Evolutionary conservation across 2,888 invertebrate genomes (phyloP), one percentile per base, ranked within the genome.

Genomic region (Phania funesta): DNA sequence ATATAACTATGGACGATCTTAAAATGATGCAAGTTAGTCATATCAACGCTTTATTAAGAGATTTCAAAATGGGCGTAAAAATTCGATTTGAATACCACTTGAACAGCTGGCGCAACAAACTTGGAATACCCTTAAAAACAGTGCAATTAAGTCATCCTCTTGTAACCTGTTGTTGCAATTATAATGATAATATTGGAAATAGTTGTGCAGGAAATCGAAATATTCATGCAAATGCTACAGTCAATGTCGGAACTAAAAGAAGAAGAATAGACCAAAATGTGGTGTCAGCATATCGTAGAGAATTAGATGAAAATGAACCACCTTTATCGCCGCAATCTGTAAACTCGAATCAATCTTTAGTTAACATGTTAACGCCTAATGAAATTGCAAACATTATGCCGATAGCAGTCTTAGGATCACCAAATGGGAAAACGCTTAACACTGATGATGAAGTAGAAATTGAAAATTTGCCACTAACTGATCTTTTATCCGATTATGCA

Each of bases 61-160:
- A 88, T 32, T 86, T 86, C 52, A 85, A 87, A 13, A 86, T 86
- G 20, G 90, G 89, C 2, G 87, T 87, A 0, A 85, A 87, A 11
- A 88, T 89, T 54, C 89, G 90, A 11, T 90, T 89, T 35, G 89
- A 89, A 48, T 85, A 89, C 79, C 80, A 90, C 64, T 78, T 89
- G 65, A 87, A 87, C 22, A 86, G 85, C 1, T 89, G 89, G 89
- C 88, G 90, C 0, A 87, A 87, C 29, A 84, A 86, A 83, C 81
- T 87, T 7, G 86, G 88, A 46, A 84, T 86, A 20, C 89, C 90
- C 0, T 76, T 89, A 9, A 48, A 52, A 16, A 9, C 1, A 11
- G 18, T 13, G 24, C 54, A 76, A 11, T 2, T 6, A 7, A 24
- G 20, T 38, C 32, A 64, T 46, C n/a, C n/a, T n/a, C 22, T 16